Conservation (phyloP, 2,888 invertebrate genomes). For the Tetranychus truncatus region DNA sequence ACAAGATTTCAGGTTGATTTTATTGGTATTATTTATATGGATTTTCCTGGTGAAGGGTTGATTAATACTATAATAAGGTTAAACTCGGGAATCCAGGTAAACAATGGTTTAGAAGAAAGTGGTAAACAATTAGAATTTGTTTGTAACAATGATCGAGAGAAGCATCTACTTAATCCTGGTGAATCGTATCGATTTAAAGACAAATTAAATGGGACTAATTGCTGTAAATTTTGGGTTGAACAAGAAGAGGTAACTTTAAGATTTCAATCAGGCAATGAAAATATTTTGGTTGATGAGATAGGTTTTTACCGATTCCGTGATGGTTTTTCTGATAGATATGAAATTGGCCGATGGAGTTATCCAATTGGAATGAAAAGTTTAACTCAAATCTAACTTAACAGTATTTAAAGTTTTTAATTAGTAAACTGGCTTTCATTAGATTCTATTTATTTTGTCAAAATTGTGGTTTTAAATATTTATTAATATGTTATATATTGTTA, state of each 20-base stretch:
- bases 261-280: background rate
- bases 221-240: background rate
- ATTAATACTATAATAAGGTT: slow-evolving; percentile 14
- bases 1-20: background rate
- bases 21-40: slow-evolving; percentile 16
- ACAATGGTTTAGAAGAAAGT: background rate
- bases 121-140: background rate
- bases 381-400: background rate
- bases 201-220: background rate
- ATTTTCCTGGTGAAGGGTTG: slow-evolving; percentile 19
- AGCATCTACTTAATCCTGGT: background rate
- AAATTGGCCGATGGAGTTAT: background rate
- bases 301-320: background rate
- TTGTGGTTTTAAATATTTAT: no score
- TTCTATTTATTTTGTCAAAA: no score
- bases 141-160: background rate
- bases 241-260: background rate
- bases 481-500: no score
- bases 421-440: no score
- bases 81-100: slow-evolving; percentile 4
- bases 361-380: background rate
- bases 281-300: background rate
- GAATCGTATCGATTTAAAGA: background rate
- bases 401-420: no score
- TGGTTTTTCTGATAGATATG: background rate